phyloP scores from a whole-genome alignment of 2,888 invertebrate species.

The Cantharis flavilabris region DNA sequence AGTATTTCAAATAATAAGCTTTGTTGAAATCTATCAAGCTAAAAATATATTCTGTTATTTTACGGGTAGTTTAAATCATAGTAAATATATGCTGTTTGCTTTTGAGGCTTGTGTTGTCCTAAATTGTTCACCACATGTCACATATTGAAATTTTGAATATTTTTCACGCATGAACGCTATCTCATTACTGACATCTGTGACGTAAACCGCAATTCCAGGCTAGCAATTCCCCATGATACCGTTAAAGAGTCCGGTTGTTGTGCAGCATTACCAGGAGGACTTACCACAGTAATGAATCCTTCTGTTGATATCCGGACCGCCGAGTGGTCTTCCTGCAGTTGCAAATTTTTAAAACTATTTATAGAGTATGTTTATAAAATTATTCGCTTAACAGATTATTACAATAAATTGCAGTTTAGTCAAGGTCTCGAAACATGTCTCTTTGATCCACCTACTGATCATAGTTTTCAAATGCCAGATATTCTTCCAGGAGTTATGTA shows the following conservation, averaged over 20 bases:
- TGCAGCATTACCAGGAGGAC: slow-evolving; percentile 38
- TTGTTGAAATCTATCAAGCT: slow-evolving; percentile 14
- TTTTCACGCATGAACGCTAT: slow-evolving; percentile 39
- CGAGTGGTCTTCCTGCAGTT: slow-evolving; percentile 61
- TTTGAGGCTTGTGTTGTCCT: slow-evolving; percentile 36
- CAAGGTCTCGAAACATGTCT: slow-evolving; percentile 63
- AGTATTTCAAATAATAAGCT: slow-evolving; percentile 10
- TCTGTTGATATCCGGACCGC: slow-evolving; percentile 47
- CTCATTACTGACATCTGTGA: slow-evolving; percentile 24
- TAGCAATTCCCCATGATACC: slow-evolving; percentile 49
- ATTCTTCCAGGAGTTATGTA: slow-evolving; percentile 60
- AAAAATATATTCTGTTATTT: slow-evolving; percentile 27
- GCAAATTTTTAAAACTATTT: slow-evolving; percentile 57
- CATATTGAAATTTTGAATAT: slow-evolving; percentile 47
- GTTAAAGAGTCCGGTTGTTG: slow-evolving; percentile 43
- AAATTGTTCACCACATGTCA: slow-evolving; percentile 44
- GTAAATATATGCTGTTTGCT: slow-evolving; percentile 14
- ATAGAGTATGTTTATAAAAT: slow-evolving; percentile 57
- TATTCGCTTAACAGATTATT: slow-evolving; percentile 23
- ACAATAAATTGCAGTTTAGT: slow-evolving; percentile 50
- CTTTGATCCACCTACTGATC: slow-evolving; percentile 59
- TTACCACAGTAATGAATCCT: slow-evolving; percentile 50
- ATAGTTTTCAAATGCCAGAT: slow-evolving; percentile 43
- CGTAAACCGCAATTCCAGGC: slow-evolving; percentile 36
- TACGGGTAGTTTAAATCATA: slow-evolving; percentile 21